These are phyloP conservation scores for Leptarthrus brevirostris DNA, from an alignment of 2,888 invertebrate species.

Conservation along the genomic window DNA sequence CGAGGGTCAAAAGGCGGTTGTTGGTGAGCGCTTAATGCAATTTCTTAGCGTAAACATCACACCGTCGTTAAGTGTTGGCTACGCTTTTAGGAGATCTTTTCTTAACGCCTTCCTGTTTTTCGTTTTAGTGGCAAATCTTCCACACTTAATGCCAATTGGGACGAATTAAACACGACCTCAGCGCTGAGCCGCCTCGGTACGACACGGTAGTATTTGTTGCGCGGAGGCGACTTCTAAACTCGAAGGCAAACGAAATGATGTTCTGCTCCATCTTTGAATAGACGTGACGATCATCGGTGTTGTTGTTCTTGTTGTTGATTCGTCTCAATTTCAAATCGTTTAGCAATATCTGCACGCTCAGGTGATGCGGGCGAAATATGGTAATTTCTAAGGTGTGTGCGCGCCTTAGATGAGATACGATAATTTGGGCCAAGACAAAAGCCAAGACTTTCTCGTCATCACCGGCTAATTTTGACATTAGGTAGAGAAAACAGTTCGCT, in stretches of 20 bases:
- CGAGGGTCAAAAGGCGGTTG: neutral
- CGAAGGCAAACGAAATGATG: slow-evolving; percentile 24
- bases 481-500: slow-evolving; percentile 8
- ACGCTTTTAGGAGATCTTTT: neutral
- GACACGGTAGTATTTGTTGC: neutral
- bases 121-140: neutral
- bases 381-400: slow-evolving; percentile 28
- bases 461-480: slow-evolving; percentile 16
- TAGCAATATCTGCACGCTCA: too few species aligned
- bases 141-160: slow-evolving; percentile 16
- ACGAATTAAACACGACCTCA: slow-evolving; percentile 33
- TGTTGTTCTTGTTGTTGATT: too few species aligned
- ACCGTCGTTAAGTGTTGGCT: neutral
- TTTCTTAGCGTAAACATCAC: slow-evolving; percentile 1
- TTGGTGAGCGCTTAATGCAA: neutral
- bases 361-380: slow-evolving; percentile 28
- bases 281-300: too few species aligned
- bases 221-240: slow-evolving; percentile 33
- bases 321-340: too few species aligned
- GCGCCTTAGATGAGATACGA: neutral
- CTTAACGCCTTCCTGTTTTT: neutral
- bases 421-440: slow-evolving; percentile 24
- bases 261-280: neutral
- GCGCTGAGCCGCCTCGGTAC: too few species aligned
- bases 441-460: neutral